phyloP scores from a whole-genome alignment of 2,797 vertebrate species.

The Orientallactaga sibirica region DNA sequence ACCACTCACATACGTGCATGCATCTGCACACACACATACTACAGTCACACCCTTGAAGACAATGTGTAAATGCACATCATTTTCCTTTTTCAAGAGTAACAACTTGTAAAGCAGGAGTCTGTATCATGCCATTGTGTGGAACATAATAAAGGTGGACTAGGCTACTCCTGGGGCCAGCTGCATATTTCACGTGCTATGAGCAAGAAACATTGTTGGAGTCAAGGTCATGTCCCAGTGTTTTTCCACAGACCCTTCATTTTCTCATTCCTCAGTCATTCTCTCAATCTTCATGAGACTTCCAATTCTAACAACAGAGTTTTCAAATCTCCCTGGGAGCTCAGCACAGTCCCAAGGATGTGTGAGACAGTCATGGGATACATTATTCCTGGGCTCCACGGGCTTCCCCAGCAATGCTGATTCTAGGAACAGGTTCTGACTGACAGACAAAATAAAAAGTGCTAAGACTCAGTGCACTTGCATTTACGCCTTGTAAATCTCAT shows the following conservation, averaged over 20 bases:
- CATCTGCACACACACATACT: neutral
- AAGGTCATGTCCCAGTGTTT: constrained; percentile 19
- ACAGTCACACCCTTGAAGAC: neutral
- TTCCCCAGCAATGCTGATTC: constrained; percentile 7
- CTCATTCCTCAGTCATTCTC: neutral
- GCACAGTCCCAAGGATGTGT: neutral
- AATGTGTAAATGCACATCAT: neutral
- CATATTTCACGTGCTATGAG: neutral
- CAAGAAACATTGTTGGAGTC: neutral
- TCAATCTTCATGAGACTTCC: neutral
- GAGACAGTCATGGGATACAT: neutral
- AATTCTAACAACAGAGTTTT: neutral
- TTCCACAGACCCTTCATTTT: neutral
- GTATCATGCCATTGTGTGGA: neutral
- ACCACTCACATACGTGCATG: neutral
- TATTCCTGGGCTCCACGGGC: neutral
- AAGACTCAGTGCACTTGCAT: constrained; percentile 57
- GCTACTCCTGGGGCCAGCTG: neutral
- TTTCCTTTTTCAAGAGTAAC: neutral
- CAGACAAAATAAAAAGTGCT: constrained; percentile 49
- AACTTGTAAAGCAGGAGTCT: neutral
- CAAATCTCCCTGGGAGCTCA: constrained; percentile 11
- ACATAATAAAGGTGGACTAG: neutral
- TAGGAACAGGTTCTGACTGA: constrained; percentile 12
- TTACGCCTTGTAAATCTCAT: constrained; percentile 74